Evolutionary conservation across 2,888 invertebrate species (phyloP).

Genomic region (Trissolcus brochymenae): DNA sequence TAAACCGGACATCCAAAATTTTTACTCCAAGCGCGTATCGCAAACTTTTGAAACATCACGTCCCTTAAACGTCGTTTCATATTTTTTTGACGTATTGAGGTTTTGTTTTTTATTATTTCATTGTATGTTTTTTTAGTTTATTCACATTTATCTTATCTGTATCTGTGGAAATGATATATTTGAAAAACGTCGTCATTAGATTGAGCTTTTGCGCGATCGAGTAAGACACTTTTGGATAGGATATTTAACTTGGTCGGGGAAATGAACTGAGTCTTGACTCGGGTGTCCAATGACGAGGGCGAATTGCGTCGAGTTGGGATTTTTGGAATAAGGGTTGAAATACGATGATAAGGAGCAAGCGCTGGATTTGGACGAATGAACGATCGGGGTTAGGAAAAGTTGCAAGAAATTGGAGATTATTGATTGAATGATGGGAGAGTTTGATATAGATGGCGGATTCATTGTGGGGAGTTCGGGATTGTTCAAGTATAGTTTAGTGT

Average conservation of each 20-base stretch:
- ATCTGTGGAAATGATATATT: not conserved
- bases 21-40: no score
- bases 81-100: not conserved
- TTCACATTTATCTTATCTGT: no score
- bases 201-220: conserved; percentile 23
- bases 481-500: conserved; percentile 28
- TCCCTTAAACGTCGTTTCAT: no score
- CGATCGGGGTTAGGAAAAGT: conserved; percentile 52
- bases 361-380: conserved; percentile 46
- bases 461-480: conserved; percentile 43
- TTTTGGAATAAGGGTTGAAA: conserved; percentile 50
- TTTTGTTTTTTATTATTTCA: not conserved
- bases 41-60: no score
- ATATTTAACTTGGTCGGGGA: conserved; percentile 41
- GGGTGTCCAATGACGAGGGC: conserved; percentile 30
- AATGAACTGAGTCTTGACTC: conserved; percentile 40
- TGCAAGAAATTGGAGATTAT: conserved; percentile 56
- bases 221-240: conserved; percentile 28
- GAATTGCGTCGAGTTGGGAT: conserved; percentile 44
- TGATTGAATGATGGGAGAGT: conserved; percentile 55
- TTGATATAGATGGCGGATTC: conserved; percentile 51
- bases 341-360: conserved; percentile 46
- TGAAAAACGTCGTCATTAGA: not conserved
- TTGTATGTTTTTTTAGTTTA: not conserved
- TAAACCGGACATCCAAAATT: no score